Base-by-base conservation (phyloP, 2,113 vertebrate genomes). In the Saimiri boliviensis region DNA sequence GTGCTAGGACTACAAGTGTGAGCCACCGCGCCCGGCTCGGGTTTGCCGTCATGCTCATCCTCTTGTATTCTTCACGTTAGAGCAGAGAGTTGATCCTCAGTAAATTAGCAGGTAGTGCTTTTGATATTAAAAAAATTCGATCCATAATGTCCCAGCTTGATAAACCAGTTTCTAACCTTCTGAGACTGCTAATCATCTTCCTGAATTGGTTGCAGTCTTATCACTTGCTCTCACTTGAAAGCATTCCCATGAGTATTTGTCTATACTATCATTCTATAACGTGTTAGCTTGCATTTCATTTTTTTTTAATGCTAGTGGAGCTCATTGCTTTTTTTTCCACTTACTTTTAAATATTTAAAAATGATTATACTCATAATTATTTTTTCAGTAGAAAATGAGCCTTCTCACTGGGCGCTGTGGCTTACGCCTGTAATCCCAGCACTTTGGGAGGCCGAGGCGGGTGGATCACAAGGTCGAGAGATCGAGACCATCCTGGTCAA, bases 291-390 rank as follows among this genome's bases (percentile, higher is more conserved):
- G 73, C 23, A 37, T 85, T 73, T 77, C 54, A 12, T 11, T 35
- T 35, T 20, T 52, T 56, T 52, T 56, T 79, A 52, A 21, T 37
- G 37, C 52, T 35, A 0, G 14, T 92, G 32, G 17, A 81, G 16
- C 52, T 73, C 19, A 30, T 80, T 87, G 47, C 21, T 71, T 87
- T 70, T 83, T 83, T 68, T 30, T 5, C 0, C 0, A 25, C 16
- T 70, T 81, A 49, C 23, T 84, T 79, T 90, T 60, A 81, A 82
- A 66, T 88, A 42, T 92, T 94, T 93, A 80, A 40, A 71, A 91
- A 90, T 71, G 49, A 10, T 58, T 82, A 35, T 71, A 11, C 6
- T 21, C 7, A 14, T 88, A 52, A 58, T 86, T 86, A 63, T 49
- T 86, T 94, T 94, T 54, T 73, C 17, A 68, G 20, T 19, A 40